Evolutionary conservation across 1,140 invertebrate genomes (phyloP), one percentile per base, ranked within the genome.

Genomic region (Spodoptera frugiperda): DNA sequence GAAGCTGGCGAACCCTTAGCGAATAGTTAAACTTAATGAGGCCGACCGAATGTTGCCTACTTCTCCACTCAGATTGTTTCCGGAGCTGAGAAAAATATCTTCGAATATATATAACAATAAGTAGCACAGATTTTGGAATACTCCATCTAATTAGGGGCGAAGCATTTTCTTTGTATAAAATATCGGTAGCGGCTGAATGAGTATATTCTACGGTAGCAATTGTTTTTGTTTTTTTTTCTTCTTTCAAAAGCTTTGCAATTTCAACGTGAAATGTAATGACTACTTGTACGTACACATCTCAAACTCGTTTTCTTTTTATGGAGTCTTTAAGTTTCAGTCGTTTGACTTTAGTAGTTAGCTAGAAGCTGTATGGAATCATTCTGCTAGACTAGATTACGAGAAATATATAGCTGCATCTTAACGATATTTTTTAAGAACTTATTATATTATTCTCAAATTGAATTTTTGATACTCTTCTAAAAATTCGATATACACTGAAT

Each of bases 11-110:
- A 79, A 83, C 84, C 85, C 83, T 84, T 81, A 82, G 77, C 78
- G 83, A 85, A 88, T 87, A 86, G 85, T 87, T 87, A 84, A 84
- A 82, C 79, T 85, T 86, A 89, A 86, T 87, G 86, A 89, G 83
- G 74, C 80, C 79, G 67, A 67, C 80, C 81, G 76, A 83, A 81
- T 78, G 78, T 82, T 82, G 77, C 83, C 77, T 81, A 79, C 82
- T 86, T 78, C 63, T 79, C 74, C 75, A 81, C 81, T 84, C 78
- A 80, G 78, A 83, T 84, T 85, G 80, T 86, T 85, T 84, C 82
- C 78, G 59, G 15, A 15, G 10, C 15, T 1, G 33, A 63, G 33
- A 12, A 61, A 59, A 63, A 63, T 63, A 15, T 63, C 17, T n/a
- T 17, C 4, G 15, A 5, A 10, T 61, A 17, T 39, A 61, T 39